A percentile compares a stretch with the other conserved stretches of the same genome.
Evolutionary conservation across 2,888 invertebrate species (phyloP).

Genomic region (Eledona agricola): DNA sequence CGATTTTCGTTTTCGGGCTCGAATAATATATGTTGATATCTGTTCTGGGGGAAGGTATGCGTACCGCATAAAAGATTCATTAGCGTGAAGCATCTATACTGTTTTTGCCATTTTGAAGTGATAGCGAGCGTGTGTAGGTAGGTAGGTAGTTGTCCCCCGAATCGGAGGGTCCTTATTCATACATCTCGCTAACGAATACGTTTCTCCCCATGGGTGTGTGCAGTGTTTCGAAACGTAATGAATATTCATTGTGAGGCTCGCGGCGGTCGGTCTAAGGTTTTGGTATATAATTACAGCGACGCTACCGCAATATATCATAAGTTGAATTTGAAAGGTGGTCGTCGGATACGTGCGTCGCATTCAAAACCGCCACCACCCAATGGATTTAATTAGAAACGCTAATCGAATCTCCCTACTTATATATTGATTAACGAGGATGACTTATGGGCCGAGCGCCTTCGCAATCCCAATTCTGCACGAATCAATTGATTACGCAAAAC

Average conservation of each 20-base stretch:
- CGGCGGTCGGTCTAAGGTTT: conserved; percentile 57
- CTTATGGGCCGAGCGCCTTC: conserved; percentile 20
- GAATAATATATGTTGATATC: too few species aligned
- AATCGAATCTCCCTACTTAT: conserved; percentile 44
- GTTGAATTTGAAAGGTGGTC: conserved; percentile 58
- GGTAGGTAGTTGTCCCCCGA: conserved; percentile 4
- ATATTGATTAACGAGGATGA: conserved; percentile 32
- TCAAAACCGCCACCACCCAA: conserved; percentile 50
- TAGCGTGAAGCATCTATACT: conserved; percentile 41
- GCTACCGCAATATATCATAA: conserved; percentile 57
- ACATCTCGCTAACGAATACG: conserved; percentile 44
- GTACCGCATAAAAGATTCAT: conserved; percentile 41
- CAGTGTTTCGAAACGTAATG: conserved; percentile 56
- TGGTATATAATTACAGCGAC: conserved; percentile 58
- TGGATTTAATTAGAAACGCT: conserved; percentile 55
- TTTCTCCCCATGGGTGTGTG: conserved; percentile 41
- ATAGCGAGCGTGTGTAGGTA: conserved; percentile 19
- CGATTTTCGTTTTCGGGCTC: conserved; percentile 2
- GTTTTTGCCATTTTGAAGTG: conserved; percentile 41
- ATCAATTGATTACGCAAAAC: conserved; percentile 22
- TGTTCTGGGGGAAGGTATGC: conserved; percentile 6
- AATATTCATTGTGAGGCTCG: conserved; percentile 59
- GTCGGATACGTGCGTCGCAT: conserved; percentile 55
- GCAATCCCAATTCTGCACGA: conserved; percentile 23
- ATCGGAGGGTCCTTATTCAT: conserved; percentile 42